Evolutionary conservation across 1,140 invertebrate species (phyloP), one percentile per base, ranked within the genome.

Genomic region (Cydia strobilella): DNA sequence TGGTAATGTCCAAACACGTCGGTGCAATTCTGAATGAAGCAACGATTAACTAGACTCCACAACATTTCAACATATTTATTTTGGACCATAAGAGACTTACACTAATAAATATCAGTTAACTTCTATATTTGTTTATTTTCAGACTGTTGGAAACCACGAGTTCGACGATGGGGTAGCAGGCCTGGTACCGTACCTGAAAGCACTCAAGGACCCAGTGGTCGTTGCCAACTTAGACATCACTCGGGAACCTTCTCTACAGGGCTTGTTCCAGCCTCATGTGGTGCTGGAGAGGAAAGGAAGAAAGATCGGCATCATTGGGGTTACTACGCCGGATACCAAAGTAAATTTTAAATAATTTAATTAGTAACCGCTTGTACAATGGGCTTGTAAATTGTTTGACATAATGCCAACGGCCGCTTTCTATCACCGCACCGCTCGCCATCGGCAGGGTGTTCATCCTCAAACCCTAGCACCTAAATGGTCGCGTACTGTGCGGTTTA

Each of bases 71-170:
- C 27, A 4, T 27, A 3, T 27, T 27, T 27, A 3, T 27, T 27
- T 35, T 35, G 31, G 1, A 35, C 31, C 7, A 7, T 35, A 35
- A 35, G 27, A 35, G 9, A 35, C 31, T 7, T 39, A 39, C 35
- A 0, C 35, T 39, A 9, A 39, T 5, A 39, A 39, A 39, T 39
- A 10, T 39, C 3, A 51, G 15, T 59, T 20, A 59, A 59, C 18
- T 7, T 9, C 6, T 59, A 0, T 20, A 18, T 59, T 42, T 42
- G 9, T 73, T 74, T 74, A 51, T 76, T 90, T 90, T 72, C 78
- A 97, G 97, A 95, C 96, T 0, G 84, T 98, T 18, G 97, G 97
- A 13, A 98, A 98, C 85, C 97, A 98, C 82, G 97, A 98, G 84
- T 98, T 98, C 84, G 97, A 98, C 84, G 94, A 97, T 83, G 95